Percentiles rank a stretch among this genome's conserved stretches.
Conservation (phyloP, 2,888 invertebrate genomes). For the Gortyna flavago region DNA sequence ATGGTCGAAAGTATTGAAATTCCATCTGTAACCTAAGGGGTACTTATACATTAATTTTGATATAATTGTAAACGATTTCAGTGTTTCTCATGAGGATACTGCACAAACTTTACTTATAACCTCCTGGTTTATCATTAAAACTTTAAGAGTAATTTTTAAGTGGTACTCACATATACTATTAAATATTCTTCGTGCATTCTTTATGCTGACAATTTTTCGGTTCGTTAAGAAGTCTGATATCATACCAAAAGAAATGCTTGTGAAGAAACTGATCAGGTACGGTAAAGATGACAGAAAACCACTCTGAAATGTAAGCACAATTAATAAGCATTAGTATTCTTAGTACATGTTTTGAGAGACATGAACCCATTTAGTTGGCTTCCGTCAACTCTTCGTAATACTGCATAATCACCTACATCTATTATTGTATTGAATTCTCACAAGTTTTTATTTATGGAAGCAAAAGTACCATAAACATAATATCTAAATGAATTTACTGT, state of each 20-base stretch:
- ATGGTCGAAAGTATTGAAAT: not conserved
- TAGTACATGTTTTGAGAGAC: not conserved
- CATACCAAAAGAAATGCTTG: constrained; percentile 89
- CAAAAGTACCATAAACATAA: too few species aligned
- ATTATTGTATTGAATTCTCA: not conserved
- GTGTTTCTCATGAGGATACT: not conserved
- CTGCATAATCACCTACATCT: too few species aligned
- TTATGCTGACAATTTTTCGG: constrained; percentile 72
- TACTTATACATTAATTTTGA: not conserved
- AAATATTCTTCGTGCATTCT: constrained; percentile 81
- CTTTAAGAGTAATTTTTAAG: not conserved
- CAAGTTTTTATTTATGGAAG: too few species aligned
- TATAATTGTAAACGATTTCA: not conserved
- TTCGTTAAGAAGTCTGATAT: constrained; percentile 88
- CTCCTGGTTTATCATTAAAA: not conserved
- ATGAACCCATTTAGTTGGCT: not conserved
- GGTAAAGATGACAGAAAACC: constrained; percentile 91
- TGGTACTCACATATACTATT: constrained; percentile 85
- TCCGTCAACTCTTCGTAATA: not conserved
- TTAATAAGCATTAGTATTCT: not conserved
- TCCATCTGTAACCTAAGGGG: not conserved
- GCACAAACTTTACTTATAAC: not conserved
- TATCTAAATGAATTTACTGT: too few species aligned
- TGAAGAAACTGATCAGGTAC: constrained; percentile 89
- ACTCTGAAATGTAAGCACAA: constrained; percentile 83